A percentile compares a stretch with the other conserved stretches of the same genome.
These are phyloP conservation scores for Andrena minutula DNA, from an alignment of 2,888 invertebrate genomes.

Conservation along the genomic window DNA sequence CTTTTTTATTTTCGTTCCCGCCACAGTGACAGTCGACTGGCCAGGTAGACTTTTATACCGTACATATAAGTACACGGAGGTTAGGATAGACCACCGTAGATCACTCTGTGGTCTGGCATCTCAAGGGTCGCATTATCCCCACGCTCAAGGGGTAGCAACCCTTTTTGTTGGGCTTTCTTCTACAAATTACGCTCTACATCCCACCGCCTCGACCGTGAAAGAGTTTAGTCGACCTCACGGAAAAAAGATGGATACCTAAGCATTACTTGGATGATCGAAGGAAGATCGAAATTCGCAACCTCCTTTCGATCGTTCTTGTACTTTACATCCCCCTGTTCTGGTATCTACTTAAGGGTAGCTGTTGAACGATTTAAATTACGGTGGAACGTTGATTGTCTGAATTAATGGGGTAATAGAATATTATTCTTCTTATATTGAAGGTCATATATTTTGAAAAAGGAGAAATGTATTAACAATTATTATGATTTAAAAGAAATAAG, in stretches of 20 bases:
- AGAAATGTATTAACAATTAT: no score
- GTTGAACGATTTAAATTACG: no score
- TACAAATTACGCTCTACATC: constrained; percentile 80
- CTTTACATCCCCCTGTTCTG: not conserved
- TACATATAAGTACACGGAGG: constrained; percentile 78
- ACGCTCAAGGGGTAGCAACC: constrained; percentile 73
- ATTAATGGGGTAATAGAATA: no score
- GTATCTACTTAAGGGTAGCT: not conserved
- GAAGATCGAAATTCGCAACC: constrained; percentile 14
- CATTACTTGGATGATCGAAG: constrained; percentile 57
- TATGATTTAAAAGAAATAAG: no score
- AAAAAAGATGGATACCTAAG: constrained; percentile 75
- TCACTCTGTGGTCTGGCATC: constrained; percentile 83
- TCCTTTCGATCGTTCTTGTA: not conserved
- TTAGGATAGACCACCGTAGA: constrained; percentile 81
- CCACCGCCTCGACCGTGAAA: constrained; percentile 66
- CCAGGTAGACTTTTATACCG: constrained; percentile 50
- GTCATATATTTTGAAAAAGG: no score
- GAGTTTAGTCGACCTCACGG: constrained; percentile 72
- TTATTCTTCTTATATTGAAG: no score
- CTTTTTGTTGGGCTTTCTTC: constrained; percentile 83
- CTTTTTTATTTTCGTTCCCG: constrained; percentile 9
- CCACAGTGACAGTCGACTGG: constrained; percentile 40
- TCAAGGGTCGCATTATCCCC: constrained; percentile 84
- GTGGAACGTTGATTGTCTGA: no score